A percentile compares a stretch with the other conserved stretches of the same genome.
phyloP scores from a whole-genome alignment of 2,113 vertebrate genomes.

The Symphodus melops region DNA sequence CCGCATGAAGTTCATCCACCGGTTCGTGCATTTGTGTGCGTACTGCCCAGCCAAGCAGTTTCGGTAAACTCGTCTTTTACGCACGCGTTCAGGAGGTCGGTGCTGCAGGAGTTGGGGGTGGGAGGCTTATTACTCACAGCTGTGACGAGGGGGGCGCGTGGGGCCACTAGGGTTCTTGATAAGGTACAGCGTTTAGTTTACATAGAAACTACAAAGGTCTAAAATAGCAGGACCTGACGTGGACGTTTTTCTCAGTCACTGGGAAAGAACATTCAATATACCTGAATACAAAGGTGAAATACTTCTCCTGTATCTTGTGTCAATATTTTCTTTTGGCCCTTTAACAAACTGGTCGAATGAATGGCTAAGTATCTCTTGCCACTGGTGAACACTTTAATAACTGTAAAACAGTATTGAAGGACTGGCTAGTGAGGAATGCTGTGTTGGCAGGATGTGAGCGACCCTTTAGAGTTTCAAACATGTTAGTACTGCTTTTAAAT shows the following conservation, averaged over 20 bases:
- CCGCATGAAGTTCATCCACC: conserved; percentile 68
- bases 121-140: conserved; percentile 71
- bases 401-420: conserved; percentile 12
- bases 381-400: background rate
- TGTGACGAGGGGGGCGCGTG: conserved; percentile 38
- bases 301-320: background rate
- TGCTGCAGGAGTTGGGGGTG: conserved; percentile 56
- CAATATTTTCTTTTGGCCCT: background rate
- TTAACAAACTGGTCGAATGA: conserved; percentile 11
- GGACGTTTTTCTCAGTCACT: background rate
- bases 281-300: background rate
- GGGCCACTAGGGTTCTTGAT: conserved; percentile 42
- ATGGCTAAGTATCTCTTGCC: conserved; percentile 6
- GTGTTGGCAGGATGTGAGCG: conserved; percentile 19
- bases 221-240: background rate
- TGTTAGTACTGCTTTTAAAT: conserved; percentile 17
- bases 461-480: conserved; percentile 18
- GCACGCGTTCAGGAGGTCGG: conserved; percentile 59
- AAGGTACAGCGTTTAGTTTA: conserved; percentile 36
- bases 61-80: conserved; percentile 68
- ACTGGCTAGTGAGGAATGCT: conserved; percentile 31
- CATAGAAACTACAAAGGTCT: background rate
- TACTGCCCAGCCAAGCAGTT: conserved; percentile 58
- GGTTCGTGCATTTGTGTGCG: conserved; percentile 36
- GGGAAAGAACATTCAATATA: background rate